phyloP scores from a whole-genome alignment of 2,113 vertebrate genomes.

The Planiliza haematocheilus region DNA sequence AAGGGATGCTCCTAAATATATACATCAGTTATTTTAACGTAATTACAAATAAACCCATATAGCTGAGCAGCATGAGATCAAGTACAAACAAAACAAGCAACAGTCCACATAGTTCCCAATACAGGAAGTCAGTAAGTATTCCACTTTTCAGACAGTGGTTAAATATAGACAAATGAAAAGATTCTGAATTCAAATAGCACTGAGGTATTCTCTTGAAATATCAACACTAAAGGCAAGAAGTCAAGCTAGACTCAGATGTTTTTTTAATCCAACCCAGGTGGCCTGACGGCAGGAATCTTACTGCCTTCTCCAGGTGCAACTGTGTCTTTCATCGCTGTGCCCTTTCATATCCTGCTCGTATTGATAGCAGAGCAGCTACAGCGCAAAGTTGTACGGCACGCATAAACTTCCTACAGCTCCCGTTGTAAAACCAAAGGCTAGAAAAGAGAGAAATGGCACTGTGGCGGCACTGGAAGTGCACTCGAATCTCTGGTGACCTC shows the following conservation, averaged over 20 bases:
- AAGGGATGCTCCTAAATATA: too few species aligned
- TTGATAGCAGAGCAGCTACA: conserved; percentile 55
- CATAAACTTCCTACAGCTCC: conserved; percentile 66
- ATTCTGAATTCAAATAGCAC: conserved; percentile 2
- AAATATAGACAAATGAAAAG: conserved; percentile 18
- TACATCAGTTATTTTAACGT: too few species aligned
- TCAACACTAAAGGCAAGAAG: conserved; percentile 33
- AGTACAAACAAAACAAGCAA: too few species aligned
- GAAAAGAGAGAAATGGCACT: conserved; percentile 62
- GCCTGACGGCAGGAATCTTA: conserved; percentile 40
- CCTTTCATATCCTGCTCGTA: conserved; percentile 68
- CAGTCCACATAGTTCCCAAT: not conserved
- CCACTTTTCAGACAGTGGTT: conserved; percentile 32
- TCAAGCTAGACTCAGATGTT: conserved; percentile 50
- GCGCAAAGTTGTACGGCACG: conserved; percentile 62
- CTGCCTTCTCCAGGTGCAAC: conserved; percentile 55
- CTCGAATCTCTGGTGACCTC: conserved; percentile 64
- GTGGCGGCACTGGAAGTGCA: conserved; percentile 46
- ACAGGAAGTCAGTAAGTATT: conserved; percentile 9
- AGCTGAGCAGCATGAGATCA: too few species aligned
- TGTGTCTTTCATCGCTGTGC: conserved; percentile 55
- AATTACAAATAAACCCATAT: too few species aligned
- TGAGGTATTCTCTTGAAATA: conserved; percentile 35
- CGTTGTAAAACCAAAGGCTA: conserved; percentile 69
- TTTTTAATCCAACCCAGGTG: conserved; percentile 58